These are phyloP conservation scores for Dicaeum eximium DNA, from an alignment of 2,113 vertebrate species.

Conservation along the genomic window DNA sequence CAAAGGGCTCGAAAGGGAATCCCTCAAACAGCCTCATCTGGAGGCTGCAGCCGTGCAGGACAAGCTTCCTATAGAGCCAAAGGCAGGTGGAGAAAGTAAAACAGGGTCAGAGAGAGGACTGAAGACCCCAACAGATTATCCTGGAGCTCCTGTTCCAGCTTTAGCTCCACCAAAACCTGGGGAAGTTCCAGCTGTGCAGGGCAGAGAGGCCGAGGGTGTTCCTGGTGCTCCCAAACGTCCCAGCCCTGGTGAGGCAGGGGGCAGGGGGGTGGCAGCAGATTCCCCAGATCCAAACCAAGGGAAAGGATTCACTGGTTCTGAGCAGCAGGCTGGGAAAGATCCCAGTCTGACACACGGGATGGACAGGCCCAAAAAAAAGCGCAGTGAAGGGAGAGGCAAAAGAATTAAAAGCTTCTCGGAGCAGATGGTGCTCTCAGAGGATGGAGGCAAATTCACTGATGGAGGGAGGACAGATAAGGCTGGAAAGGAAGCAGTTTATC, in stretches of 20 bases:
- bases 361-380: constrained; percentile 48
- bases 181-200: background rate
- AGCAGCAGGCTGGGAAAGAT: background rate
- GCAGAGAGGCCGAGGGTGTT: background rate
- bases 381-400: constrained; percentile 46
- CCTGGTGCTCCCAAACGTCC: background rate
- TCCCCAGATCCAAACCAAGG: background rate
- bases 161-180: background rate
- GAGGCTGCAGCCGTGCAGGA: background rate
- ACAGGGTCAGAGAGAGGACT: accelerated
- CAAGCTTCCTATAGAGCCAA: background rate
- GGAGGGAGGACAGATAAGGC: background rate
- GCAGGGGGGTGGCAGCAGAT: background rate
- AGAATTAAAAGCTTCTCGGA: background rate
- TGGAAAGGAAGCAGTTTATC: background rate
- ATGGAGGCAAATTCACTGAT: background rate
- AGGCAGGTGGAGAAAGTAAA: background rate
- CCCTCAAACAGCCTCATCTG: background rate
- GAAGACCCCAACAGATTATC: accelerated
- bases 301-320: accelerated
- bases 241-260: background rate
- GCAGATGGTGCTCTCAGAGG: background rate
- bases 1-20: background rate
- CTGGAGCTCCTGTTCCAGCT: background rate
- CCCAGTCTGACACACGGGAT: background rate